phyloP scores from a whole-genome alignment of 2,113 vertebrate species.

The Tragelaphus buxtoni region DNA sequence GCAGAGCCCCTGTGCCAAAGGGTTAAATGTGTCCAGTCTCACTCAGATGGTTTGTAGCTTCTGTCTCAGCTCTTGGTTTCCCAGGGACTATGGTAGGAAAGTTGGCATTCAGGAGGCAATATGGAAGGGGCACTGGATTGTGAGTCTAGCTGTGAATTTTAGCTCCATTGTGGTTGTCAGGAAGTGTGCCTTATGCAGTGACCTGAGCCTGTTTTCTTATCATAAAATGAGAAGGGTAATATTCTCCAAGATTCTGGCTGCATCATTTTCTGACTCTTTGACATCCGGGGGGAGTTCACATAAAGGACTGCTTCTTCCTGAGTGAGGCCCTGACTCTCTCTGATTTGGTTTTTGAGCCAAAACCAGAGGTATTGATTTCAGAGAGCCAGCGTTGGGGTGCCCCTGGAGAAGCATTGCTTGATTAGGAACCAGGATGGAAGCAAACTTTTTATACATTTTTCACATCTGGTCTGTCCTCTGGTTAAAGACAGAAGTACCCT shows the following conservation, averaged over 20 bases:
- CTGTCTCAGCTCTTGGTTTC: neutral
- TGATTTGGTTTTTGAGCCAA: neutral
- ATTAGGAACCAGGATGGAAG: neutral
- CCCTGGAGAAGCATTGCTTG: neutral
- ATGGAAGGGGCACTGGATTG: neutral
- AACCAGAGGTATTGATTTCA: neutral
- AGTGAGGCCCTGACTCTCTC: neutral
- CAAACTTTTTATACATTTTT: neutral
- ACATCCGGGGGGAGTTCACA: neutral
- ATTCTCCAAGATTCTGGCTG: neutral
- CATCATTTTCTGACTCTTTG: neutral
- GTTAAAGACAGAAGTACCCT: no score
- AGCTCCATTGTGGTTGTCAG: neutral
- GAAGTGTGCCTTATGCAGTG: neutral
- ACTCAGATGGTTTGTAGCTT: neutral
- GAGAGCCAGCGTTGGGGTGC: neutral
- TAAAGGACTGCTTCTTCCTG: neutral
- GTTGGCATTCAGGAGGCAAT: neutral
- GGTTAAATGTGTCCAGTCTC: neutral
- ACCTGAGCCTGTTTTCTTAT: neutral
- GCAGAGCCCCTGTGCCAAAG: neutral
- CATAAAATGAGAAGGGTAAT: neutral
- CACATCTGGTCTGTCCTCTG: neutral
- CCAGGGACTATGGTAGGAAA: neutral
- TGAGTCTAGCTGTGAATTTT: neutral